Evolutionary conservation across 1,140 invertebrate genomes (phyloP).

Genomic region (Melanaphis sacchari): DNA sequence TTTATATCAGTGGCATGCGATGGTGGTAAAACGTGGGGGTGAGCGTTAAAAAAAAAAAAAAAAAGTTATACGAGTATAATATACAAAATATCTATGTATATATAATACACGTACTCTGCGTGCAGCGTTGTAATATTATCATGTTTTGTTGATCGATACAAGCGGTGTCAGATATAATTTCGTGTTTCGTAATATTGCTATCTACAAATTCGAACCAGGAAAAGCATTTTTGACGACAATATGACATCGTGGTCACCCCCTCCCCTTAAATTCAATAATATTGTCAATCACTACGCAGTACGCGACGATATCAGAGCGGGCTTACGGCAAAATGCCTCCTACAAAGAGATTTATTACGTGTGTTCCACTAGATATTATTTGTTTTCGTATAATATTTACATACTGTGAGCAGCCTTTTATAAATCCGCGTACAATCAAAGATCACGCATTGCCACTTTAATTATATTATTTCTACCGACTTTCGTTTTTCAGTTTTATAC

Average conservation of each 20-base stretch:
- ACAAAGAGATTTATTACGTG: not conserved
- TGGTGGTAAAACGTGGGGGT: not conserved
- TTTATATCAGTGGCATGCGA: not conserved
- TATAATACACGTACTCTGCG: not conserved
- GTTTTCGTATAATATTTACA: not conserved
- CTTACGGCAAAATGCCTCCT: not conserved
- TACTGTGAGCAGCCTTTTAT: not conserved
- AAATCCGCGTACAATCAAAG: not conserved
- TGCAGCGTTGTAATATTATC: not conserved
- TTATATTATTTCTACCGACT: too few relatives aligned
- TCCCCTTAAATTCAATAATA: not conserved
- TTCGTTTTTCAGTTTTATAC: too few relatives aligned
- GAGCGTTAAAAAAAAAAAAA: not conserved
- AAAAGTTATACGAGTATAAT: not conserved
- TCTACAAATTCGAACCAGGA: not conserved
- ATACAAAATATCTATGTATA: not conserved
- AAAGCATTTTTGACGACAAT: not conserved
- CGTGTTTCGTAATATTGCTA: conserved; percentile 11
- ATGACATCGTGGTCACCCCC: not conserved
- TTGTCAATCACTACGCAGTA: not conserved
- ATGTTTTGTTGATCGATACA: not conserved
- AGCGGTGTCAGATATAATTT: not conserved
- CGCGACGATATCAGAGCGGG: not conserved
- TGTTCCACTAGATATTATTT: not conserved
- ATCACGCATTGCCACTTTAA: not conserved